Evolutionary conservation across 2,797 vertebrate genomes (phyloP).

Genomic region (Parotocinclus haroldoi): DNA sequence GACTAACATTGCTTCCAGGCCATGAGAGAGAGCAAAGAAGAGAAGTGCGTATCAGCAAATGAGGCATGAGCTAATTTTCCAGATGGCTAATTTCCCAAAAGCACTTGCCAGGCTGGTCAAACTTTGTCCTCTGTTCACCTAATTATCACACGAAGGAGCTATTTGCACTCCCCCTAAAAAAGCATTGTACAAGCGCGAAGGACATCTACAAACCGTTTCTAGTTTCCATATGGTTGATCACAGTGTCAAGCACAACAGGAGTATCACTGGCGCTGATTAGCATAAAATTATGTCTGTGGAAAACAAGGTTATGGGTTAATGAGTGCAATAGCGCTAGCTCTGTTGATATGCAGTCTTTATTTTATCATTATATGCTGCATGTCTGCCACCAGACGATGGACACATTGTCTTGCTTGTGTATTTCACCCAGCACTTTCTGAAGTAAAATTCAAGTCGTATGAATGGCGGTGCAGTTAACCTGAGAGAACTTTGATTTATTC

Average conservation of each 20-base stretch:
- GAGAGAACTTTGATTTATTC: too few relatives aligned
- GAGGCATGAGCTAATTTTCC: conserved; percentile 72
- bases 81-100: conserved; percentile 72
- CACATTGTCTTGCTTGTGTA: conserved; percentile 6
- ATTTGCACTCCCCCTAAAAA: conserved; percentile 18
- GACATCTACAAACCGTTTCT: conserved; percentile 16
- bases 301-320: conserved; percentile 58
- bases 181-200: conserved; percentile 17
- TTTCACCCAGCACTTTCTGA: background rate
- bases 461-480: too few relatives aligned
- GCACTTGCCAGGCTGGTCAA: conserved; percentile 65
- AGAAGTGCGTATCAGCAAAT: conserved; percentile 57
- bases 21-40: conserved; percentile 3
- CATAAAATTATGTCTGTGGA: conserved; percentile 61
- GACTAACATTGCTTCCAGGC: conserved; percentile 28
- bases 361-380: conserved; percentile 22
- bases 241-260: conserved; percentile 21
- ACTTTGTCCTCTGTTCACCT: conserved; percentile 53
- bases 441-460: too few relatives aligned
- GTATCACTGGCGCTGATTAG: conserved; percentile 51
- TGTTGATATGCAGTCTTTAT: conserved; percentile 32
- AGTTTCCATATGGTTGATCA: conserved; percentile 47
- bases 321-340: conserved; percentile 43
- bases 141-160: conserved; percentile 58
- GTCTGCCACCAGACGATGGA: conserved; percentile 9